Evolutionary conservation across 23 tunicate species (phyloP).

Genomic region (Trididemnum clinides): DNA sequence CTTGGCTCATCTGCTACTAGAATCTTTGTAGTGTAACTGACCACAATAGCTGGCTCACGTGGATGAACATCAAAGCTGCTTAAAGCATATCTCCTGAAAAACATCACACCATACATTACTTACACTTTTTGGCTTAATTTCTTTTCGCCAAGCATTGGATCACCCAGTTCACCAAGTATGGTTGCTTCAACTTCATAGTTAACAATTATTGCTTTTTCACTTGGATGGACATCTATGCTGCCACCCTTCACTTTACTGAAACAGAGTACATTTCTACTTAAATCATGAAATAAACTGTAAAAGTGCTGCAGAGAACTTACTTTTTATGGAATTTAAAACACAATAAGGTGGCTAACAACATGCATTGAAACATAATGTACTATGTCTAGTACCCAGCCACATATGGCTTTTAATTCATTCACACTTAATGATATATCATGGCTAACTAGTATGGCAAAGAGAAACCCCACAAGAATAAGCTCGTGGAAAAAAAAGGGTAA

Average conservation of each 20-base stretch:
- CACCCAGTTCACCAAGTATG: conserved; percentile 89
- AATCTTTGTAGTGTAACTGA: conserved; percentile 19
- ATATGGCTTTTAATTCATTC: no score
- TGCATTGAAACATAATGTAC: no score
- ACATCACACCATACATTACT: conserved; percentile 7
- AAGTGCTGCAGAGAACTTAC: no score
- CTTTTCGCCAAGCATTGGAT: conserved; percentile 95
- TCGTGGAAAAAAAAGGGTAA: no score
- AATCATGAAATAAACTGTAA: no score
- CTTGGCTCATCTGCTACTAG: background rate
- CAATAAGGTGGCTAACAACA: background rate
- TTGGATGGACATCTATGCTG: conserved; percentile 90
- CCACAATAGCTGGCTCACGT: conserved; percentile 31
- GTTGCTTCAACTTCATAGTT: conserved; percentile 98
- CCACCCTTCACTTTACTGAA: conserved; percentile 95
- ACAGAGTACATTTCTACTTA: no score
- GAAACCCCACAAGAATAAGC: no score
- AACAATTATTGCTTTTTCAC: conserved; percentile 92
- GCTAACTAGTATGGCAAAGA: no score
- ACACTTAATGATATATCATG: no score
- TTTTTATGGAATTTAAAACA: background rate
- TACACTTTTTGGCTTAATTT: conserved; percentile 95
- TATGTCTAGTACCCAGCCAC: no score
- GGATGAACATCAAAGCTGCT: conserved; percentile 64
- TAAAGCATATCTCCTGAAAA: conserved; percentile 1